Conservation (phyloP, 2,113 vertebrate species). For the Solea senegalensis region DNA sequence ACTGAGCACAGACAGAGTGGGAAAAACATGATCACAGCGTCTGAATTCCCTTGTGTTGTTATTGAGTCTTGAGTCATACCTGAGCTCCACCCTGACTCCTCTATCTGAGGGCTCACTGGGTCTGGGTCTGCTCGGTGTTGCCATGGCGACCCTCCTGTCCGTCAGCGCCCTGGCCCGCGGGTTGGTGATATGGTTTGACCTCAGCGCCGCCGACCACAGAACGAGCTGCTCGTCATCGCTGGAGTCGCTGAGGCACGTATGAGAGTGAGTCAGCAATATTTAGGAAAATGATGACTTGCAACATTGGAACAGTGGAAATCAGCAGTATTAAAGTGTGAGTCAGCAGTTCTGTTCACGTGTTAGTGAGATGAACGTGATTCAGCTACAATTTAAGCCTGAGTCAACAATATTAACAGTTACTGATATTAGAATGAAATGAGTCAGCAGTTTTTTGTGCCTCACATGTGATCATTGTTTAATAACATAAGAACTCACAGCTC, state of each 20-base stretch:
- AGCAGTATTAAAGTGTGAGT: too few species aligned
- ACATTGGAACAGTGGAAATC: too few species aligned
- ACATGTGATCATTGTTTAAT: too few species aligned
- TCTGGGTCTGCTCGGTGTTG: not conserved
- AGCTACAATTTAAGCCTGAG: too few species aligned
- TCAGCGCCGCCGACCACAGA: conserved; percentile 7
- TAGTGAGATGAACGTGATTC: too few species aligned
- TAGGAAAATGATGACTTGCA: too few species aligned
- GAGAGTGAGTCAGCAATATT: not conserved
- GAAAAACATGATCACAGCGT: not conserved
- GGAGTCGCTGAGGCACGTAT: conserved; percentile 81
- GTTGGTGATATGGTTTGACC: not conserved
- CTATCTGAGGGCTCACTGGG: accelerated
- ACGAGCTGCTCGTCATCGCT: conserved; percentile 82
- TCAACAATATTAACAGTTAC: too few species aligned
- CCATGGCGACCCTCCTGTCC: conserved; percentile 1
- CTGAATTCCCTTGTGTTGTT: not conserved
- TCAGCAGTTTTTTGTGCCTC: too few species aligned
- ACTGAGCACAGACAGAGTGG: conserved; percentile 30
- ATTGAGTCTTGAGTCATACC: conserved; percentile 14
- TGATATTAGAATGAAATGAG: too few species aligned
- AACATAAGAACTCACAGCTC: conserved; percentile 82
- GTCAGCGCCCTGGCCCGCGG: not conserved
- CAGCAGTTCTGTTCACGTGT: too few species aligned
- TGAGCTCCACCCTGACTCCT: conserved; percentile 1